Evolutionary conservation across 1,140 invertebrate species (phyloP).

Genomic region (Arctopsyche grandis): DNA sequence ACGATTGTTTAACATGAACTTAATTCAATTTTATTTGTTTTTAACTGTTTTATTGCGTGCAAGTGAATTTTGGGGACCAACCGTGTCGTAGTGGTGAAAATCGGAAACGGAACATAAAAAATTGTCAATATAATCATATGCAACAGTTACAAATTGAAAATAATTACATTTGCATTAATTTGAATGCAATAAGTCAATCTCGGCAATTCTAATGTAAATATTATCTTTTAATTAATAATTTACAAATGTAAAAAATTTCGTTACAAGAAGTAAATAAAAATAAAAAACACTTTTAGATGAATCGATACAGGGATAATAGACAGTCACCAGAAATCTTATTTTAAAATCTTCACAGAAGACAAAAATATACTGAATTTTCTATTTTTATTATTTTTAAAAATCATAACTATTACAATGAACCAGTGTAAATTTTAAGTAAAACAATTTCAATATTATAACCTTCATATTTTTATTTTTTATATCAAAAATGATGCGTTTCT

Average conservation of each 20-base stretch:
- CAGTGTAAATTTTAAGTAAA: slow-evolving; percentile 40
- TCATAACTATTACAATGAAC: slow-evolving; percentile 39
- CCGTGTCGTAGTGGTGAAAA: too few species aligned
- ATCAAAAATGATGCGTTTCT: slow-evolving; percentile 65
- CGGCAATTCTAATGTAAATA: not conserved
- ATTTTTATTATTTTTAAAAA: slow-evolving; percentile 47
- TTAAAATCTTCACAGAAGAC: slow-evolving; percentile 71
- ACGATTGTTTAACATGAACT: not conserved
- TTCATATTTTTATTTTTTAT: slow-evolving; percentile 65
- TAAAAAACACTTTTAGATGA: slow-evolving; percentile 56
- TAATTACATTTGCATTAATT: slow-evolving; percentile 4
- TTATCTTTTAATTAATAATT: not conserved
- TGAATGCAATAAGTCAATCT: slow-evolving; percentile 1
- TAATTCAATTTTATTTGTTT: too few species aligned
- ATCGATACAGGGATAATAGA: slow-evolving; percentile 58
- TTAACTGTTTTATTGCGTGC: too few species aligned
- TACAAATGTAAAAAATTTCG: slow-evolving; percentile 20
- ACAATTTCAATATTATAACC: slow-evolving; percentile 48
- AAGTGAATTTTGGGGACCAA: too few species aligned
- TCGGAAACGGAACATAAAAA: too few species aligned
- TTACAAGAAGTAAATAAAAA: not conserved
- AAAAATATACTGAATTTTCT: slow-evolving; percentile 68
- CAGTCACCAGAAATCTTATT: slow-evolving; percentile 52
- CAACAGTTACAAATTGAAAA: slow-evolving; percentile 10
- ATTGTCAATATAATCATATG: slow-evolving; percentile 53